Conservation (phyloP, 2,888 invertebrate species). For the Diplazon laetatorius region DNA sequence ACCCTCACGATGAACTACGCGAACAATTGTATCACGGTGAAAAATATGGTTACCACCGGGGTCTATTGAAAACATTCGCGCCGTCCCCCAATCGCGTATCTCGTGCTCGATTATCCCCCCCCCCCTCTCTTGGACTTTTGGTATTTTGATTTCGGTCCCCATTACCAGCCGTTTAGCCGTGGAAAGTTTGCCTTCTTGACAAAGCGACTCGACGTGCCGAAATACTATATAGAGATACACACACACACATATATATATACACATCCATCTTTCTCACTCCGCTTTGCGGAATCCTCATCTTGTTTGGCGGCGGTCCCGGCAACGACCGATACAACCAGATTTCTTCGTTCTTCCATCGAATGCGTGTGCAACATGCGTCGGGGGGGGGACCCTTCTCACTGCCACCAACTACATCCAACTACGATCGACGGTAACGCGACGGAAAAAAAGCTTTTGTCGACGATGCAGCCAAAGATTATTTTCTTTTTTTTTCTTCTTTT, state of each 20-base stretch:
- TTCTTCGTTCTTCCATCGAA: no score
- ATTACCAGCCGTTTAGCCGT: conserved; percentile 80
- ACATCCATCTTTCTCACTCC: conserved; percentile 57
- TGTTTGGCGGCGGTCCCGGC: no score
- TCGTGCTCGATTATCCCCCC: background rate
- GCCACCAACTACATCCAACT: background rate
- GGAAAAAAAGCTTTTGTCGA: conserved; percentile 65
- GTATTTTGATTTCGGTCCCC: conserved; percentile 79
- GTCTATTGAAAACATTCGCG: conserved; percentile 42
- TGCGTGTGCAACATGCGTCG: conserved; percentile 56
- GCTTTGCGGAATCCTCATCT: conserved; percentile 23
- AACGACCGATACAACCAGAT: no score
- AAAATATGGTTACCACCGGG: conserved; percentile 61
- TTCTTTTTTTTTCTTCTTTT: no score
- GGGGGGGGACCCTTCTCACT: conserved; percentile 14
- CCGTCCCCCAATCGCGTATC: conserved; percentile 14
- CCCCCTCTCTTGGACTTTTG: conserved; percentile 69
- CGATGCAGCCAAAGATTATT: conserved; percentile 60
- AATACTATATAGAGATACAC: no score
- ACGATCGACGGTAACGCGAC: conserved; percentile 32
- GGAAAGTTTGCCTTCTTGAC: conserved; percentile 82
- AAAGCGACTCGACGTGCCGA: conserved; percentile 78
- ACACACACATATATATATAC: no score
- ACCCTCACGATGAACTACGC: conserved; percentile 37
- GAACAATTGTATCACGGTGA: conserved; percentile 59